A percentile compares a stretch with the other conserved stretches of the same genome.
phyloP scores from a whole-genome alignment of 2,113 vertebrate species.

The Rallus limicola region DNA sequence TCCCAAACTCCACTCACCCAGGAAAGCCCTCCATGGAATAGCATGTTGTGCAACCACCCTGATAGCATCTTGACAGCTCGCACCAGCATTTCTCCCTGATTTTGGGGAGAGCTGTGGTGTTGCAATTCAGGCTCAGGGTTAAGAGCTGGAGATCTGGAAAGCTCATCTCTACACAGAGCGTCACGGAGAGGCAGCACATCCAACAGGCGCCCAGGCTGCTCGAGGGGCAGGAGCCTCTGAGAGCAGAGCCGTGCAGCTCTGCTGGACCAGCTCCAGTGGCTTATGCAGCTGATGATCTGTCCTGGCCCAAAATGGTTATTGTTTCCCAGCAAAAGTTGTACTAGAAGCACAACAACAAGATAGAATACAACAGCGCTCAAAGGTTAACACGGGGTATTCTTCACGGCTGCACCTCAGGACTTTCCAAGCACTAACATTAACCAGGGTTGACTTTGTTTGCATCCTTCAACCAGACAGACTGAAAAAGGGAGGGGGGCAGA shows the following conservation, averaged over 20 bases:
- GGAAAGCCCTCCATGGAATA: not conserved
- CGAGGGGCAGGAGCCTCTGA: not conserved
- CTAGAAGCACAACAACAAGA: slow-evolving; percentile 20
- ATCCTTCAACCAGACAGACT: no score
- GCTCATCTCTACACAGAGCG: not conserved
- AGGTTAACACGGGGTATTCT: not conserved
- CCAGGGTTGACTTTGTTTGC: no score
- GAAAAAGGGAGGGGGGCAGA: slow-evolving; percentile 45
- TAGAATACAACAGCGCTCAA: not conserved
- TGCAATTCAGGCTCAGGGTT: slow-evolving; percentile 50
- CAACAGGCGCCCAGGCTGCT: not conserved
- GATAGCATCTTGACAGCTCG: not conserved
- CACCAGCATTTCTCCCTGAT: not conserved
- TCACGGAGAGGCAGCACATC: not conserved
- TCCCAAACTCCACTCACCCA: not conserved
- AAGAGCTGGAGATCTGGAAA: slow-evolving; percentile 8
- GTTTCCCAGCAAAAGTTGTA: slow-evolving; percentile 39
- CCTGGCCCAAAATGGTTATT: not conserved
- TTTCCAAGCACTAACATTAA: no score
- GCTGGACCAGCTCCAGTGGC: not conserved
- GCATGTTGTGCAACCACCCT: not conserved
- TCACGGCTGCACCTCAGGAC: not conserved
- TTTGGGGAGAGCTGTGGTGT: slow-evolving; percentile 1
- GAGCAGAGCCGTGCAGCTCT: not conserved
- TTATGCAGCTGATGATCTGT: not conserved